A percentile compares a stretch with the other conserved stretches of the same genome.
Conservation (phyloP, 2,888 invertebrate genomes). For the Lithophane semibrunnea region DNA sequence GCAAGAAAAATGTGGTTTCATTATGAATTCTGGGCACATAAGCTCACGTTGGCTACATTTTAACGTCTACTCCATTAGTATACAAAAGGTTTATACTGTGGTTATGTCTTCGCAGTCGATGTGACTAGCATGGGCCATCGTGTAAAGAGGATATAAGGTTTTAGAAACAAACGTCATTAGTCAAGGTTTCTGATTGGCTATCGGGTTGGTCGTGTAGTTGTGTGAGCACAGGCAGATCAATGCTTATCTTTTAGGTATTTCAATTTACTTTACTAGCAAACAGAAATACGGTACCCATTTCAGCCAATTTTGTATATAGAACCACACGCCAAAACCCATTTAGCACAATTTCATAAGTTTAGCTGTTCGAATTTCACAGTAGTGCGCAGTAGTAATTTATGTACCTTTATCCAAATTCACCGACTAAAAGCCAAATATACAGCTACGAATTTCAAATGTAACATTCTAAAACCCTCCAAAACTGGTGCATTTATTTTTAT, state of each 20-base stretch:
- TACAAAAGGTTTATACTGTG: constrained; percentile 49
- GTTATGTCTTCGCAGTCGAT: constrained; percentile 35
- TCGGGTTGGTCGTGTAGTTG: neutral
- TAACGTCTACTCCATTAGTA: constrained; percentile 48
- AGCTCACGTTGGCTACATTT: constrained; percentile 57
- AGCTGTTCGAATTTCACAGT: constrained; percentile 42
- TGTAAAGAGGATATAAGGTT: neutral
- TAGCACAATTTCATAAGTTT: constrained; percentile 51
- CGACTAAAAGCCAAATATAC: constrained; percentile 26
- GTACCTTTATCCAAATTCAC: constrained; percentile 37
- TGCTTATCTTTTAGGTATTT: neutral
- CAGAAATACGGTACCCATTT: constrained; percentile 1
- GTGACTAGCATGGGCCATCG: constrained; percentile 10
- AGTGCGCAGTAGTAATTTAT: constrained; percentile 31
- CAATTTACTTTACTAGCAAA: neutral
- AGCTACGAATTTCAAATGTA: constrained; percentile 19
- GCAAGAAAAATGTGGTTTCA: constrained; percentile 58
- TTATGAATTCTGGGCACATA: constrained; percentile 58
- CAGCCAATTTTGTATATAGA: constrained; percentile 9
- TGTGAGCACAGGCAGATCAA: neutral
- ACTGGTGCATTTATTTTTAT: constrained; percentile 44
- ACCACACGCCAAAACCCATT: constrained; percentile 39
- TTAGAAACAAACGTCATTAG: neutral
- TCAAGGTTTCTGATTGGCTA: neutral
- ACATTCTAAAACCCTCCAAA: neutral